Base-by-base conservation (phyloP, 2,113 vertebrate genomes). In the Cephalopterus ornatus region DNA sequence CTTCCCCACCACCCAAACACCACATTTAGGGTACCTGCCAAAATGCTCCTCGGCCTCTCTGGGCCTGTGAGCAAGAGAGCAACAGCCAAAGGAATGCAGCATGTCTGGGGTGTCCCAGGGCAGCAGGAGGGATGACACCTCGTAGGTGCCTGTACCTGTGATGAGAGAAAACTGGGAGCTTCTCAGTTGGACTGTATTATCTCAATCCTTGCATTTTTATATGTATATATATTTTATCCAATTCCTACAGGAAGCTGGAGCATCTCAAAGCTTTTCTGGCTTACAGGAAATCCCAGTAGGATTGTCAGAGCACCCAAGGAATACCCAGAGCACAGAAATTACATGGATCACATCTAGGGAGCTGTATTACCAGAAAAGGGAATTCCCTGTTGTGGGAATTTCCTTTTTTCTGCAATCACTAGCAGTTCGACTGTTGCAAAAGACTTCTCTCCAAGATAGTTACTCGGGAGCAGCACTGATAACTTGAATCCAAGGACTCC, bases 51-150 rank as follows among this genome's bases (percentile, higher is more conserved):
- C 1, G 0, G 35, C 62, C 49, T 50, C 17, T 39, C 23, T 37
- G 26, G 30, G 66, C 49, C 19, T 4, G 3, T 11, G 32, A n/a
- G 4, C 33, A 27, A 14, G 30, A 16, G 13, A n/a, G 56, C 41
- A 11, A 0, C 32, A 46, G 15, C 52, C 6, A 2, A 4, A 33
- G 3, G 47, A 42, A 4, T 55, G 28, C 32, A 22, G 30, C 6
- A 1, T 8, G 20, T 33, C 5, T 6, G 6, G 41, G 37, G 1
- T 30, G 33, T 28, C 49, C 3, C 4, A 27, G 58, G 53, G 30
- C 58, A 59, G 67, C 67, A 16, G 28, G 18, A 70, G 52, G 27
- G 63, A 7, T 44, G 37, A 1, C 11, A 3, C 1, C 11, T 39
- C 22, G 8, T 14, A 9, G 22, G 13, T 55, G 15, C 72, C 58